Evolutionary conservation across 2,888 invertebrate genomes (phyloP), one percentile per base, ranked within the genome.

Genomic region (Conchocele bisecta): DNA sequence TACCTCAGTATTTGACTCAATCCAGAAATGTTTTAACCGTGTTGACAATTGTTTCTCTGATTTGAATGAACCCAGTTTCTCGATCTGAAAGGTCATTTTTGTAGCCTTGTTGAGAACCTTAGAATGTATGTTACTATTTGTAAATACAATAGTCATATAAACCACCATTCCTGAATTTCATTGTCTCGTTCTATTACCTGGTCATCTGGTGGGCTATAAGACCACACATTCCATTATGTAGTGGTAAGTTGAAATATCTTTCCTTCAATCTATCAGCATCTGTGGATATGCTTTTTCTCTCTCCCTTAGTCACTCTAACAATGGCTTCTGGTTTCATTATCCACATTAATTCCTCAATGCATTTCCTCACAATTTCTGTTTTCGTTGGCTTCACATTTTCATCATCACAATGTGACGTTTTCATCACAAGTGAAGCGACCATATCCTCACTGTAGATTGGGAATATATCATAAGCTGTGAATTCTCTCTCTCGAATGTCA

Each of bases 1-100:
- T 35, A 74, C 56, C 9, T 56, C 29, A 26, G 31, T 46, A 15
- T 68, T 57, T 28, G 63, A 44, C 24, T 64, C 67, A 44, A 60
- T 15, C 78, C 77, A 81, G 59, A 79, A 83, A 0, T 66, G 24
- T 24, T 79, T 60, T 1, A 83, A 46, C 42, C 61, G 64, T 2
- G 26, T 39, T 9, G 56, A 46, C 1, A 82, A 64, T 11, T 81
- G 77, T 20, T 82, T 83, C 53, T 83, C 83, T 26, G 83, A 81
- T 59, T 79, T 82, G 37, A 81, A 83, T 13, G 77, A 68, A 22
- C 79, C 74, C 4, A 83, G 24, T 50, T 74, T 79, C 61, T 82
- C 82, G 29, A 70, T 44, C 24, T 79, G 78, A 13, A 56, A 9
- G 3, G 39, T n/a, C 7, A n/a, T 17, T 0, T 31, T 17, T 20